Base-by-base conservation (phyloP, 2,113 vertebrate species). In the western clawed frog (Xenopus tropicalis) region DNA sequence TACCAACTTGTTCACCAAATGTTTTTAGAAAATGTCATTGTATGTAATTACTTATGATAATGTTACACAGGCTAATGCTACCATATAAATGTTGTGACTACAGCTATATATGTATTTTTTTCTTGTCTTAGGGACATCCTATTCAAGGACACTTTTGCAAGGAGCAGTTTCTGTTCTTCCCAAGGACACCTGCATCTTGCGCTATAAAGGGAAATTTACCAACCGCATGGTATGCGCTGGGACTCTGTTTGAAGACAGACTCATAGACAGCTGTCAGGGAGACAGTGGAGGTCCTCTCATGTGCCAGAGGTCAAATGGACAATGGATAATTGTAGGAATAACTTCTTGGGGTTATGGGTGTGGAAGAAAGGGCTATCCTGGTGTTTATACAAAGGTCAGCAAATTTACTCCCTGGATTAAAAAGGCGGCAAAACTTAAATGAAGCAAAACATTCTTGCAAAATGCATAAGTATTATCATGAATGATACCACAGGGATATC, bases 151-250 rank as follows among this genome's bases (percentile, higher is more conserved):
- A 0, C 81, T 94, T 14, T 85, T 94, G 9, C 92, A 94, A 52
- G 92, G 93, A 8, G 88, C 90, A 81, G 92, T 96, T 17, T 92
- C 94, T 68, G 84, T 97, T 76, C 92, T 96, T 78, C 92, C 93
- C 4, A 81, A 88, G 14, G 89, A 90, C 85, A 87, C 93, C 52
- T 97, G 95, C 58, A 88, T 90, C 82, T 89, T 86, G 58, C 93
- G 88, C 20, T 95, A 94, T 0, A 90, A 93, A 57, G 89, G 83
- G 77, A 93, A 90, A 68, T 97, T 93, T 85, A 94, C 90, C 21
- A 92, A 85, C 74, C 93, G 93, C 72, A 95, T 95, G 81, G 87
- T 97, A 51, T 97, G 95, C 29, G 94, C 94, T 0, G 95, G 94
- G 74, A 93, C 92, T 72, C 90, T 94, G 57, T 91, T 93, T 20